Conservation (phyloP, 1,140 invertebrate species). For the Helicoverpa zea region DNA sequence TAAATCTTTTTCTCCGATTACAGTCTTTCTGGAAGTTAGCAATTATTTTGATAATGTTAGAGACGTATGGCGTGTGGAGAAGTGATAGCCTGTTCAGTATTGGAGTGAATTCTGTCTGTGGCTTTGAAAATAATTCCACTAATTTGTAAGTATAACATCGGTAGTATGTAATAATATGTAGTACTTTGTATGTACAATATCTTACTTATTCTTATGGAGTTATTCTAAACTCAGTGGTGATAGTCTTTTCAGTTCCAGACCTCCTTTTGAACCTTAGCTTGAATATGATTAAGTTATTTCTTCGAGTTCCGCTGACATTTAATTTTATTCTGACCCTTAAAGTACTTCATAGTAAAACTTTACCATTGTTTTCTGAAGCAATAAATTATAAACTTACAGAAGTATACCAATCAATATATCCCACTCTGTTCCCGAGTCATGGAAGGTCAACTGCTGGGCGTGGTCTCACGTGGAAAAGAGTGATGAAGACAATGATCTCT, state of each 20-base stretch:
- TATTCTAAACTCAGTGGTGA: background rate
- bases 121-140: conserved; percentile 64
- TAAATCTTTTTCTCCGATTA: conserved; percentile 56
- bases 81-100: conserved; percentile 78
- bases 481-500: conserved; percentile 70
- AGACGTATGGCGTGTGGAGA: conserved; percentile 88
- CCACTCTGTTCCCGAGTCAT: conserved; percentile 57
- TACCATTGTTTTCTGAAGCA: conserved; percentile 7
- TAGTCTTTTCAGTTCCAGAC: background rate
- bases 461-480: conserved; percentile 60
- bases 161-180: background rate
- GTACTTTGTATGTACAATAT: too few relatives aligned
- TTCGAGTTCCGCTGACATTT: too few relatives aligned
- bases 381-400: conserved; percentile 55
- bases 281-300: too few relatives aligned
- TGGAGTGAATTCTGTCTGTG: conserved; percentile 69
- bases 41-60: conserved; percentile 87
- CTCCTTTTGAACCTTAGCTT: background rate
- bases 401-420: conserved; percentile 58
- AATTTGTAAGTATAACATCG: conserved; percentile 68
- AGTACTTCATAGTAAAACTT: too few relatives aligned
- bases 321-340: too few relatives aligned
- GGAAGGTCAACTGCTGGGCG: conserved; percentile 61
- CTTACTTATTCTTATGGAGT: background rate
- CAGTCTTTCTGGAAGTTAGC: conserved; percentile 89